These are phyloP conservation scores for Intellagama lesueurii DNA, from an alignment of 2,797 vertebrate species.

Conservation along the genomic window DNA sequence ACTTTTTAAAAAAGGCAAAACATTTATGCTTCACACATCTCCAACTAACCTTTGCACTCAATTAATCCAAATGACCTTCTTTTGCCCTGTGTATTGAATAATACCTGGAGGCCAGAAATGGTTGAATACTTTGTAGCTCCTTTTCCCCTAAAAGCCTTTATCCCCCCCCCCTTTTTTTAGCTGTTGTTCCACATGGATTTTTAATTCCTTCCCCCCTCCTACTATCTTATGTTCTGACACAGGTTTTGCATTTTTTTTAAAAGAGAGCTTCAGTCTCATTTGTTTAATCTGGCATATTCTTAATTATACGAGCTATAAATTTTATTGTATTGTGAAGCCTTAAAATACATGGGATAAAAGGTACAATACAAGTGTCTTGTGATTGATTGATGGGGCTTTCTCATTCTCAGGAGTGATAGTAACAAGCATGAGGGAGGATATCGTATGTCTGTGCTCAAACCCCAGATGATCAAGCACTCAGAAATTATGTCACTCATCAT, in stretches of 20 bases:
- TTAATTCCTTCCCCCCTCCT: conserved; percentile 61
- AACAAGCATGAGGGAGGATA: neutral
- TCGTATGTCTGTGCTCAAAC: conserved; percentile 9
- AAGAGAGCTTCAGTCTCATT: conserved; percentile 62
- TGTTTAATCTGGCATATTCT: conserved; percentile 74
- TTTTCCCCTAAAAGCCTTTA: neutral
- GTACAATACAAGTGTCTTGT: conserved; percentile 34
- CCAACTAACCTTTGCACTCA: conserved; percentile 71
- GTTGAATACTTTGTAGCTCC: neutral
- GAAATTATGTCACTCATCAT: conserved; percentile 34
- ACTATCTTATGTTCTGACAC: conserved; percentile 60
- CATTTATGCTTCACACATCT: conserved; percentile 59
- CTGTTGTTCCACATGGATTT: conserved; percentile 54
- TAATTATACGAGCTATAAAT: conserved; percentile 76
- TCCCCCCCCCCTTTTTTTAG: conserved; percentile 49
- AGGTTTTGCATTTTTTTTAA: conserved; percentile 29
- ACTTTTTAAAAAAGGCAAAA: neutral
- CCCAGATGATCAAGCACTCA: neutral
- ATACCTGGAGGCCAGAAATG: conserved; percentile 63
- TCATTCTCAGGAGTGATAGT: conserved; percentile 46
- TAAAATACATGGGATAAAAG: conserved; percentile 57
- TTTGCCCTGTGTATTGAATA: conserved; percentile 53
- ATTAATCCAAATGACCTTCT: conserved; percentile 63
- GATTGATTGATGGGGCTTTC: conserved; percentile 8
- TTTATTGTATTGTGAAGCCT: conserved; percentile 71